Evolutionary conservation across 1,140 invertebrate species (phyloP), one percentile per base, ranked within the genome.

Genomic region (Gryon sp.): DNA sequence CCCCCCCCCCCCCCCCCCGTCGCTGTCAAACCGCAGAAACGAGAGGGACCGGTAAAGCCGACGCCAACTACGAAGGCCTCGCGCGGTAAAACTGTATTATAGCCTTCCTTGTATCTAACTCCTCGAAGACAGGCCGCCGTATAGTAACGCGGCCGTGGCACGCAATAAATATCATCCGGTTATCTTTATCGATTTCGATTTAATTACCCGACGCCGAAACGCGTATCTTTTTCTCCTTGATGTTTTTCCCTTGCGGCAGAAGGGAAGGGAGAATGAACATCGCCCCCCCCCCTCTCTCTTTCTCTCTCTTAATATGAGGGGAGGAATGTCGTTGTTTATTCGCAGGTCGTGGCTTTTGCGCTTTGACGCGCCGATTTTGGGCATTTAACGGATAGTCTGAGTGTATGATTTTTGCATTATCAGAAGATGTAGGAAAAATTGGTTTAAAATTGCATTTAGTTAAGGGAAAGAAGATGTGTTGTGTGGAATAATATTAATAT

Each of bases 71-170:
- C 55, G 68, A n/a, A n/a, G n/a, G n/a, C n/a, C 62, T 78, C 78
- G 78, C 77, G 82, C 80, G 81, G 83, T 83, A 82, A 86, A 84
- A 85, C 80, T 78, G 81, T 87, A 85, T 86, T 86, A 85, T 80
- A 85, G 82, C 81, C 80, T 82, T 85, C 75, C 80, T 82, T 82
- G 73, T 82, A 83, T 82, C 79, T 80, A 78, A 77, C 63, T 79
- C 75, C 73, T 62, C 59, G 41, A 57, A 48, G 70, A 77, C 74
- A 66, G 63, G 69, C 79, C 72, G 48, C 59, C 53, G 68, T 48
- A n/a, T n/a, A 66, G 69, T 73, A 79, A 78, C 76, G 76, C 55
- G 59, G 52, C 55, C 57, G 48, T 55, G 59, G 11, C 62, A 55
- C 52, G 55, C 66, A 77, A 81, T 81, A 76, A 79, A 78, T 81